These are phyloP conservation scores for Anthonomus grandis DNA, from an alignment of 1,140 invertebrate genomes.

Conservation along the genomic window DNA sequence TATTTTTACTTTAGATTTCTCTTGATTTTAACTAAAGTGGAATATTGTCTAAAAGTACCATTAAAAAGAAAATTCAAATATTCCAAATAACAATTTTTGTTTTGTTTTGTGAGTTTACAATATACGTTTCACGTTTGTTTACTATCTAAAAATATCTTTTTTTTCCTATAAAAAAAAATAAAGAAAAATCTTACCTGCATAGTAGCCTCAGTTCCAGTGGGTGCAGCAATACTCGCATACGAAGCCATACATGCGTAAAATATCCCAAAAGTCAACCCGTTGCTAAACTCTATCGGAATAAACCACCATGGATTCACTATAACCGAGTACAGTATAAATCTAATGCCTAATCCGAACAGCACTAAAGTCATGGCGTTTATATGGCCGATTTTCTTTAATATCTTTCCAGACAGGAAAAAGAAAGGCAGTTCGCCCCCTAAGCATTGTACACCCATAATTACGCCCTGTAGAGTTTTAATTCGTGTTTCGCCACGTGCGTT, in stretches of 20 bases:
- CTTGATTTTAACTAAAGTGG: no score
- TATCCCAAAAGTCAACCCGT: constrained; percentile 84
- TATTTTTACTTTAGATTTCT: no score
- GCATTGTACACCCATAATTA: constrained; percentile 73
- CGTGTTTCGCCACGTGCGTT: constrained; percentile 50
- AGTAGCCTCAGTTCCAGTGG: constrained; percentile 82
- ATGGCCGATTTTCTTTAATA: constrained; percentile 81
- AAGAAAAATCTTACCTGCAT: constrained; percentile 58
- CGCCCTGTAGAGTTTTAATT: constrained; percentile 78
- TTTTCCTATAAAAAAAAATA: background rate
- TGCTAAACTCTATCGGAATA: constrained; percentile 79
- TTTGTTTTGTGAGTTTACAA: no score
- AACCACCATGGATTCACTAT: constrained; percentile 77
- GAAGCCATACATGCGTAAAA: constrained; percentile 87
- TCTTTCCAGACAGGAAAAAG: constrained; percentile 78
- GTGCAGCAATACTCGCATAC: constrained; percentile 81
- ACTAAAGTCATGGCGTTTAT: constrained; percentile 78
- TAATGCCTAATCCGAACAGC: constrained; percentile 67
- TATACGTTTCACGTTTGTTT: no score
- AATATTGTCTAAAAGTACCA: no score
- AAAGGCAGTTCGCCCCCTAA: constrained; percentile 87
- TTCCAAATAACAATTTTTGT: no score
- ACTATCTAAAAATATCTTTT: no score
- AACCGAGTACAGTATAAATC: constrained; percentile 81
- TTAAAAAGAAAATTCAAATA: no score